Evolutionary conservation across 2,113 vertebrate genomes (phyloP).

Genomic region (Chloebia gouldiae): DNA sequence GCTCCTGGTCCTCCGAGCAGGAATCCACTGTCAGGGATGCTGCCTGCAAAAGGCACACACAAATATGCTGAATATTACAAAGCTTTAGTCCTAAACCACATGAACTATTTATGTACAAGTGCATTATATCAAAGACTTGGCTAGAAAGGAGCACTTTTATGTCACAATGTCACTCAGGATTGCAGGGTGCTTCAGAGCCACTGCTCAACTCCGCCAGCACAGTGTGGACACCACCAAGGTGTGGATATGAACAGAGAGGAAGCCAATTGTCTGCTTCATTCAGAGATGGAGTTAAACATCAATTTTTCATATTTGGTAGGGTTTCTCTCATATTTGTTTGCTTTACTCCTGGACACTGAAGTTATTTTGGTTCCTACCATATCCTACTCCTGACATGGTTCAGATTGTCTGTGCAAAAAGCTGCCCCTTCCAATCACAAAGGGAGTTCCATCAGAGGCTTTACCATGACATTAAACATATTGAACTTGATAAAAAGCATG

Average conservation of each 20-base stretch:
- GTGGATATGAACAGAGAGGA: not conserved
- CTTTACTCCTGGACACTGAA: not conserved
- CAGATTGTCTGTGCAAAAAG: not conserved
- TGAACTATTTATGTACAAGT: not conserved
- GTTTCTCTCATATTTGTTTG: not conserved
- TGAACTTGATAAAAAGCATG: not conserved
- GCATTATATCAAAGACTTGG: not conserved
- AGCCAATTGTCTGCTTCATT: not conserved
- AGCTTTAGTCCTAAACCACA: not conserved
- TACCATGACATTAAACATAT: not conserved
- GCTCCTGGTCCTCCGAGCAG: slow-evolving; percentile 91
- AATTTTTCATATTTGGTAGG: not conserved
- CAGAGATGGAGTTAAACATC: not conserved
- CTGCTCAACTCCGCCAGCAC: not conserved
- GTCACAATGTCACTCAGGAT: rapidly evolving
- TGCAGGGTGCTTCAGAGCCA: not conserved
- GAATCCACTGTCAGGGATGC: slow-evolving; percentile 94
- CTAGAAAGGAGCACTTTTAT: not conserved
- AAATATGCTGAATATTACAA: not conserved
- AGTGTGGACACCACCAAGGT: not conserved
- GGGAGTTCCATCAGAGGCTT: not conserved
- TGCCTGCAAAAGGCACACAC: slow-evolving; percentile 74
- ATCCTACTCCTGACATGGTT: not conserved
- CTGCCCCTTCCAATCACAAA: not conserved
- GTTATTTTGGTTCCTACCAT: not conserved